Evolutionary conservation across 2,888 invertebrate species (phyloP), one percentile per base, ranked within the genome.

Genomic region (Caenorhabditis sinica): DNA sequence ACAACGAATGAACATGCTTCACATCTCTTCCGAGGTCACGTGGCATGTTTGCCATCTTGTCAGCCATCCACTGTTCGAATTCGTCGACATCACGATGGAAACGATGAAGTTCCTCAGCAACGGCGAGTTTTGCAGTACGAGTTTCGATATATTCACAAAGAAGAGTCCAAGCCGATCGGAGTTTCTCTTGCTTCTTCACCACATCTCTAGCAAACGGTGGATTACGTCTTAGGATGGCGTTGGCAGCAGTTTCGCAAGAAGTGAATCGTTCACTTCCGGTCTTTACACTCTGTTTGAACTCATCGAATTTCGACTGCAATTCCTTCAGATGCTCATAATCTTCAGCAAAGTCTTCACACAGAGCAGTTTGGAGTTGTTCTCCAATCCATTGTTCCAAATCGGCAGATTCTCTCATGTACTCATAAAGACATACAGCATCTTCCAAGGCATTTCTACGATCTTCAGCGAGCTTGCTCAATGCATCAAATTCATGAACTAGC

Each of bases 91-190:
- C 91, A 96, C 97, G 95, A 94, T 98, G 98, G 95, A 97, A 98
- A 75, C 97, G 95, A 93, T 98, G 98, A 88, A 98, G 97, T 94
- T 98, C 97, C 13, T 96, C 97, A 0, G 98, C 98, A 0, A 97
- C 98, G 92, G 96, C 95, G 51, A 99, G 94, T 56, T 97, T 95
- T 85, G 96, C 95, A 87, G 96, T 96, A 17, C 98, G 95, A 66
- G 96, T 95, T 89, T 96, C 96, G 81, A 98, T 96, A 92, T 96
- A 95, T 69, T 96, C 96, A 68, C 97, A 94, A 0, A 98, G 95
- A 61, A 96, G 95, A 87, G 96, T 95, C 98, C 98, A 99, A 5
- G 93, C 91, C n/a, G 87, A 81, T 75, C 91, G 76, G 5, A 92
- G 87, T 72, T 91, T 90, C 81, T 92, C 92, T 79, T 92, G 92